Evolutionary conservation across 2,888 invertebrate species (phyloP).

Genomic region (Parelbella ahira): DNA sequence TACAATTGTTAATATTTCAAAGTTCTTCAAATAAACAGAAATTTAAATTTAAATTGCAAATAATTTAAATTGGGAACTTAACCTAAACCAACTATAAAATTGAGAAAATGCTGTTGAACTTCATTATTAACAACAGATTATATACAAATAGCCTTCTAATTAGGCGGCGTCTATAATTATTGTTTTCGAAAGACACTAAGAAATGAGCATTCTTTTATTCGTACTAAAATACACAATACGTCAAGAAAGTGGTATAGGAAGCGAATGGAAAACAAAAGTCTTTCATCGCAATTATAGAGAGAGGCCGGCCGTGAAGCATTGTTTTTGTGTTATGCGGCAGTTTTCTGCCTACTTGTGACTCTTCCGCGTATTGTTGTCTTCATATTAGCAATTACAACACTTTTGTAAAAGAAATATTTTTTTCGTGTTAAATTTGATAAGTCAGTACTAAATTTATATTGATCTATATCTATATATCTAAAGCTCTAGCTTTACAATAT

Average conservation of each 20-base stretch:
- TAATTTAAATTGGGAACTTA: too few relatives aligned
- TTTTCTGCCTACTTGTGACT: constrained; percentile 39
- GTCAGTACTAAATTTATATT: too few relatives aligned
- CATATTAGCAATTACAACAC: constrained; percentile 4
- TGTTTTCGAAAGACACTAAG: constrained; percentile 5
- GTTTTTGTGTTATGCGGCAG: constrained; percentile 41
- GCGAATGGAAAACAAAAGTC: constrained; percentile 70
- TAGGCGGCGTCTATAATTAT: constrained; percentile 1
- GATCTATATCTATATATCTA: too few relatives aligned
- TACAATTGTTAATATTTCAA: too few relatives aligned
- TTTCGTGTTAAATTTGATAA: too few relatives aligned
- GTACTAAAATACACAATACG: constrained; percentile 14
- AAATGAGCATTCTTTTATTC: constrained; percentile 23
- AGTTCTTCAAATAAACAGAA: too few relatives aligned
- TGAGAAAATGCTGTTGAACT: too few relatives aligned
- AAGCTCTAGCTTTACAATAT: too few relatives aligned
- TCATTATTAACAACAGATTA: neutral
- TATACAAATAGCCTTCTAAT: neutral
- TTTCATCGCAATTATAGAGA: constrained; percentile 62
- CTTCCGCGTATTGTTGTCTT: constrained; percentile 65
- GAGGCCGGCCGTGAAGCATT: constrained; percentile 50
- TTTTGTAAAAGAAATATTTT: constrained; percentile 2
- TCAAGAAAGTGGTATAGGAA: constrained; percentile 45
- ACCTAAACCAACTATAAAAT: too few relatives aligned
- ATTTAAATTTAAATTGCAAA: too few relatives aligned